Evolutionary conservation across 2,888 invertebrate species (phyloP).

Genomic region (Mythimna impura): DNA sequence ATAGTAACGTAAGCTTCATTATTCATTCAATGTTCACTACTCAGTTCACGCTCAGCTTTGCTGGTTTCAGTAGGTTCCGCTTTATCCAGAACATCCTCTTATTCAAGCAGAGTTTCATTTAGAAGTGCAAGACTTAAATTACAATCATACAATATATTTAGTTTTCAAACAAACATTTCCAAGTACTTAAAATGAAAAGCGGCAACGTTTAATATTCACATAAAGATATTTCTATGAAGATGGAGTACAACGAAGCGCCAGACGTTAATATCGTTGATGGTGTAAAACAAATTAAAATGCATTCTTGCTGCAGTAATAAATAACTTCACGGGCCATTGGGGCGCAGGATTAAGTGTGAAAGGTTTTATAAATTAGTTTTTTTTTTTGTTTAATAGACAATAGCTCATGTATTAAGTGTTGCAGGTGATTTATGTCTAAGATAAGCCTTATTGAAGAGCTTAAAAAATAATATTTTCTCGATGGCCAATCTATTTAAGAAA

Average conservation of each 20-base stretch:
- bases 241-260: constrained; percentile 55
- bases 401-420: not conserved
- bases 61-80: constrained; percentile 13
- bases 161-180: constrained; percentile 9
- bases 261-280: constrained; percentile 74
- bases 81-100: not conserved
- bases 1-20: constrained; percentile 27
- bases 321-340: constrained; percentile 66
- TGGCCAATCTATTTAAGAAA: not conserved
- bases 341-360: constrained; percentile 41
- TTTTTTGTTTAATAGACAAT: constrained; percentile 13
- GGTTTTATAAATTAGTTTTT: constrained; percentile 41
- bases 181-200: constrained; percentile 34
- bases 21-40: constrained; percentile 39
- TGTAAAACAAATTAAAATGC: constrained; percentile 78
- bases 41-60: constrained; percentile 4
- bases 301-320: constrained; percentile 76
- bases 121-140: constrained; percentile 18
- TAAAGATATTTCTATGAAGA: constrained; percentile 64
- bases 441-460: not conserved
- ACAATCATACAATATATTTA: not conserved
- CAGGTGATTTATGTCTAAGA: constrained; percentile 2
- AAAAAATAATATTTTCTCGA: not conserved
- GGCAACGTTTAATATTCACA: constrained; percentile 37
- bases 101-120: not conserved